Conservation (phyloP, 2,797 vertebrate species). For the Malurus splendens region DNA sequence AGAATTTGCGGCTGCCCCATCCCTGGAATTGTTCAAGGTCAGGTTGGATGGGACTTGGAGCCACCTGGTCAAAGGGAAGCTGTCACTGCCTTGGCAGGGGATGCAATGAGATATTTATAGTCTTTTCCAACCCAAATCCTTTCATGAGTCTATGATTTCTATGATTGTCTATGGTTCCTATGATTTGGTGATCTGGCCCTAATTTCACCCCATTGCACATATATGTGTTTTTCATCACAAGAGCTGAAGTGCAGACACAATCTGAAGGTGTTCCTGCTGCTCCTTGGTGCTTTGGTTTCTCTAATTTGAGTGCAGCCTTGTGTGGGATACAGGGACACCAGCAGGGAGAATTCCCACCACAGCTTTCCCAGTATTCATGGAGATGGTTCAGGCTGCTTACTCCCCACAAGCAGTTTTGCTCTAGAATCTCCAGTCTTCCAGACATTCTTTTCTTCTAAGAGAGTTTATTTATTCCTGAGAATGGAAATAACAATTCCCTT, state of each 20-base stretch:
- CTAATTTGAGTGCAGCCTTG: neutral
- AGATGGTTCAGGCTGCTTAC: neutral
- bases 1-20: neutral
- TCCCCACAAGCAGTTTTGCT: neutral
- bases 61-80: neutral
- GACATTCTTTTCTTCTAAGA: neutral
- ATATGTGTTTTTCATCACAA: neutral
- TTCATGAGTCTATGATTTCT: neutral
- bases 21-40: neutral
- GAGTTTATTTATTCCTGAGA: neutral
- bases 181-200: neutral
- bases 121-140: neutral
- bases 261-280: neutral
- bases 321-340: neutral
- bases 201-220: neutral
- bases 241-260: neutral
- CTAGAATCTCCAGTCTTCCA: neutral
- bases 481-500: neutral
- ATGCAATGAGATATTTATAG: accelerated
- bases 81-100: neutral
- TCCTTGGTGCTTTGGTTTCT: neutral
- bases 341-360: neutral
- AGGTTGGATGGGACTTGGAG: neutral
- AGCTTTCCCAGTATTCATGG: neutral
- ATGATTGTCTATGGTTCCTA: neutral